These are phyloP conservation scores for Lethenteron reissneri DNA, from an alignment of 2,113 vertebrate genomes.

Conservation along the genomic window DNA sequence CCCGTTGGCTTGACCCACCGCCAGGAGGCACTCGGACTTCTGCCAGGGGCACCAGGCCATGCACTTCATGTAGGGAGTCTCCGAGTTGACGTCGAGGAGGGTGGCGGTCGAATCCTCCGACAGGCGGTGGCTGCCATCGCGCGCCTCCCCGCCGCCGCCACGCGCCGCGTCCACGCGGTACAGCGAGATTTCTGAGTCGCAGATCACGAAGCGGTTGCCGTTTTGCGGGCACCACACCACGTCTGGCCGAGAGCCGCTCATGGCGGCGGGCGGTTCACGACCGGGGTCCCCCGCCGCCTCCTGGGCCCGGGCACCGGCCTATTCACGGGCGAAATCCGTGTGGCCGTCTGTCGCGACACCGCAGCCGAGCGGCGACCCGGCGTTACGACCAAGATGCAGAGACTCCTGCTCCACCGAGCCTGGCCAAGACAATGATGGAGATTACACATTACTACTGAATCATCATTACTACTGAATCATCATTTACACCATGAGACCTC, in stretches of 20 bases:
- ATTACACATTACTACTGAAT: no score
- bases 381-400: no score
- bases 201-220: slow-evolving; percentile 76
- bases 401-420: no score
- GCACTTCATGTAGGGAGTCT: slow-evolving; percentile 97
- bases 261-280: slow-evolving; percentile 13
- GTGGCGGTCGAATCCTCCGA: slow-evolving; percentile 76
- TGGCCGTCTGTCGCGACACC: no score
- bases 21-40: slow-evolving; percentile 72
- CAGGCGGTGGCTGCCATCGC: slow-evolving; percentile 51
- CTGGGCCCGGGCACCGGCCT: no score
- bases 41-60: slow-evolving; percentile 84
- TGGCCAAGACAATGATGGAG: no score
- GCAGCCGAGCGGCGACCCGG: no score
- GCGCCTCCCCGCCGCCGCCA: slow-evolving; percentile 38
- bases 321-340: no score
- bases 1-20: slow-evolving; percentile 91
- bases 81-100: slow-evolving; percentile 70
- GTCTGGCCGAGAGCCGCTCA: slow-evolving; percentile 89
- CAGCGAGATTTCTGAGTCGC: slow-evolving; percentile 75
- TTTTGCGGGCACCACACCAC: slow-evolving; percentile 95
- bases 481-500: no score
- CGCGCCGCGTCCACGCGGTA: slow-evolving; percentile 67
- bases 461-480: no score
- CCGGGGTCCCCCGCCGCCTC: no score